Evolutionary conservation across 2,113 vertebrate species (phyloP).

Genomic region (Chionis minor): DNA sequence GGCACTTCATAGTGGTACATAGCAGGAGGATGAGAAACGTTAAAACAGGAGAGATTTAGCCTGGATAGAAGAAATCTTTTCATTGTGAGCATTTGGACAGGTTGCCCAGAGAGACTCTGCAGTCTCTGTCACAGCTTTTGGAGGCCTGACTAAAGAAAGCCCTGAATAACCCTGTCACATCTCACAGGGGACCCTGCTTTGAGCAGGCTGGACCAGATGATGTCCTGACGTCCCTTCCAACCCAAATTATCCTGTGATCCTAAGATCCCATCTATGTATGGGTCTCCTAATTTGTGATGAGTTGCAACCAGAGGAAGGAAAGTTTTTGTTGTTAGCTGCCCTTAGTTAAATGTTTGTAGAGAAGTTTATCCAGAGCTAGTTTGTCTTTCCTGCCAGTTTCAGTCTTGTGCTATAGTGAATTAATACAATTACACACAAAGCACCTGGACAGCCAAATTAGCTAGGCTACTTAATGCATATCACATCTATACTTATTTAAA

Average conservation of each 20-base stretch:
- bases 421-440: not conserved
- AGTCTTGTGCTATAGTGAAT: not conserved
- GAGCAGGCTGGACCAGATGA: not conserved
- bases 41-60: rapidly evolving
- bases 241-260: too few relatives aligned
- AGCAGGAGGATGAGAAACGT: not conserved
- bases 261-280: rapidly evolving
- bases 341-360: not conserved
- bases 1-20: too few relatives aligned
- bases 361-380: not conserved
- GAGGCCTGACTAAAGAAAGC: not conserved
- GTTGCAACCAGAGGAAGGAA: not conserved
- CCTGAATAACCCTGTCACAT: not conserved
- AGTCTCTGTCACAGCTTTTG: too few relatives aligned
- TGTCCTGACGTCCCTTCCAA: not conserved
- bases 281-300: not conserved
- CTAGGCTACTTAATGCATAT: rapidly evolving
- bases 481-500: not conserved
- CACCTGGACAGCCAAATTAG: not conserved
- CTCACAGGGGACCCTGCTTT: not conserved
- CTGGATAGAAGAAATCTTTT: not conserved
- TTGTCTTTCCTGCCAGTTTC: not conserved
- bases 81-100: not conserved
- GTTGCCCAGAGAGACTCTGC: not conserved
- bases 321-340: not conserved